These are phyloP conservation scores for Centropus bengalensis DNA, from an alignment of 2,113 vertebrate genomes.

Conservation along the genomic window DNA sequence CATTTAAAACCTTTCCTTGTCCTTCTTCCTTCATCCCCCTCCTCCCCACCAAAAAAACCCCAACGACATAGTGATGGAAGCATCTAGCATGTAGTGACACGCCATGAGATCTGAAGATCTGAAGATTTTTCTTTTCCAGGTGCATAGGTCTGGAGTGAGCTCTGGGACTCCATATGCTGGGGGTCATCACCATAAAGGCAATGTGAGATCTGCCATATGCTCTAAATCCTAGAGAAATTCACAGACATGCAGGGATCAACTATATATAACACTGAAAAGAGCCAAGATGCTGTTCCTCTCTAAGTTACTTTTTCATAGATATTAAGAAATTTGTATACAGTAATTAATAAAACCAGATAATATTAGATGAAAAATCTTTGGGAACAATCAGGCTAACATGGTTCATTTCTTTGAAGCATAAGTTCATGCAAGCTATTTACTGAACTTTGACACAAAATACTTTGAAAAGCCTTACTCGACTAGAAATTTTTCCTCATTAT, in stretches of 20 bases:
- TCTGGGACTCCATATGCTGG: background rate
- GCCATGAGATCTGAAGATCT: background rate
- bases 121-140: background rate
- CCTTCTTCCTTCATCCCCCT: background rate
- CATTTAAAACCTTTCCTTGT: background rate
- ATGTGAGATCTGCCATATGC: background rate
- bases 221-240: background rate
- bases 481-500: background rate
- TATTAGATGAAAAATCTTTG: background rate
- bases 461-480: background rate
- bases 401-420: background rate
- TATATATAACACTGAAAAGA: background rate
- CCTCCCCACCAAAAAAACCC: background rate
- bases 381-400: background rate
- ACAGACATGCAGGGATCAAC: background rate
- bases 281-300: background rate
- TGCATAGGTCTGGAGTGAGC: background rate
- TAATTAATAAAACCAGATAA: background rate
- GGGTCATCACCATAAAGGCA: background rate
- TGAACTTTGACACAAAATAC: background rate
- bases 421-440: background rate
- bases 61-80: background rate
- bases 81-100: background rate
- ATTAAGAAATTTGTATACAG: background rate
- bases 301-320: background rate